phyloP scores from a whole-genome alignment of 2,113 vertebrate species.

The Onychostruthus taczanowskii region DNA sequence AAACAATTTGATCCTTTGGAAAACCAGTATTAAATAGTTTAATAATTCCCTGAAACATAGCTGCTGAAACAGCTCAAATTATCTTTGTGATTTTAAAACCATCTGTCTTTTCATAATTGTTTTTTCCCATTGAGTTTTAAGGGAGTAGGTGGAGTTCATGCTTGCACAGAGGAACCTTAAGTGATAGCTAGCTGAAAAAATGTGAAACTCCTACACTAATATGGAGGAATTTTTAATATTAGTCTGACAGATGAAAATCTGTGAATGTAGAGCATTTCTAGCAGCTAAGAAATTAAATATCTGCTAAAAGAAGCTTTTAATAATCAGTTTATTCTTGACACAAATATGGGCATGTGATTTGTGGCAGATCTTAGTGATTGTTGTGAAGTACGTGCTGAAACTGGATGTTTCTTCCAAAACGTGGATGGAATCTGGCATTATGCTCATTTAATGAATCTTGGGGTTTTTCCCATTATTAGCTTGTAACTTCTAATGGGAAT shows the following conservation, averaged over 20 bases:
- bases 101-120: neutral
- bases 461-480: neutral
- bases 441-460: neutral
- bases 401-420: constrained; percentile 5
- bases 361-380: neutral
- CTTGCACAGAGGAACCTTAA: neutral
- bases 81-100: neutral
- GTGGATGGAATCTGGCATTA: neutral
- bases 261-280: neutral
- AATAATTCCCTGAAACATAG: neutral
- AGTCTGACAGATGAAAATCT: neutral
- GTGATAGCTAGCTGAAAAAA: neutral
- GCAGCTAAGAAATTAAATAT: neutral
- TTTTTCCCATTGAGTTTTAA: neutral
- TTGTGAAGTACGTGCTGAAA: neutral
- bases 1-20: neutral
- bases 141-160: neutral
- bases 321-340: neutral
- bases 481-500: constrained; percentile 22
- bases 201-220: neutral
- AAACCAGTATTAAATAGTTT: neutral
- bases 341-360: neutral
- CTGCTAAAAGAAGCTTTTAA: neutral
- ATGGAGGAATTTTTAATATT: neutral
- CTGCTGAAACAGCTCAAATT: neutral